phyloP scores from a whole-genome alignment of 1,140 invertebrate species.

The Diorhabda sublineata region DNA sequence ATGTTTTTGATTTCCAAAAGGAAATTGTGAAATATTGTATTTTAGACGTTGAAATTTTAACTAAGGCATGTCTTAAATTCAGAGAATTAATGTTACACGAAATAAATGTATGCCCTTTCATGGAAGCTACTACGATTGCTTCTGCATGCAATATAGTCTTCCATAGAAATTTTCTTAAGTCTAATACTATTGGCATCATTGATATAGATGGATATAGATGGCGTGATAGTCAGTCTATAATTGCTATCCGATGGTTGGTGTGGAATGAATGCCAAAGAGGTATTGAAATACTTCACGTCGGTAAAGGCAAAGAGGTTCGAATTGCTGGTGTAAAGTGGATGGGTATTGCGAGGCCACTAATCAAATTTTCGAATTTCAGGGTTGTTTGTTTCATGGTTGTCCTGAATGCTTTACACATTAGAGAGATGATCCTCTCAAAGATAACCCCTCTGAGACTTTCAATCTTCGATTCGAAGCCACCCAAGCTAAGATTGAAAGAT shows the following conservation, averaged over 20 bases:
- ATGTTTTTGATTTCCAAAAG: slow-evolving; percentile 26
- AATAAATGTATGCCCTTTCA: slow-evolving; percentile 20
- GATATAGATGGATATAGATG: too few relatives aligned
- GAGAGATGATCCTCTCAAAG: too few relatives aligned
- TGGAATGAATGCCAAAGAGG: slow-evolving; percentile 2
- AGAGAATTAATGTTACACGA: slow-evolving; percentile 15
- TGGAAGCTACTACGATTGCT: slow-evolving; percentile 13
- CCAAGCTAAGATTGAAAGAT: too few relatives aligned
- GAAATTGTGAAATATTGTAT: slow-evolving; percentile 30
- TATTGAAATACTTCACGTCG: slow-evolving; percentile 7
- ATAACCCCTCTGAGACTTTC: too few relatives aligned
- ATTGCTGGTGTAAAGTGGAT: slow-evolving; percentile 10
- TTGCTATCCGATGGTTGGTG: background rate
- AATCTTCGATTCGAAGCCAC: too few relatives aligned
- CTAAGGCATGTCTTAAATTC: slow-evolving; percentile 19
- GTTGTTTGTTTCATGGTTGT: slow-evolving; percentile 9
- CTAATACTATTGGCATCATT: too few relatives aligned
- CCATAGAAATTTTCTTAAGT: too few relatives aligned
- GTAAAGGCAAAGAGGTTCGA: background rate
- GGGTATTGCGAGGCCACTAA: slow-evolving; percentile 9
- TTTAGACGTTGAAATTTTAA: slow-evolving; percentile 24
- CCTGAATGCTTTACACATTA: too few relatives aligned
- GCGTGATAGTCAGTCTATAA: too few relatives aligned
- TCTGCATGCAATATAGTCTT: too few relatives aligned
- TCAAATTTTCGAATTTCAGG: slow-evolving; percentile 13